A percentile compares a stretch with the other conserved stretches of the same genome.
These are phyloP conservation scores for Gymnoscelis rufifasciata DNA, from an alignment of 2,888 invertebrate genomes.

Conservation along the genomic window DNA sequence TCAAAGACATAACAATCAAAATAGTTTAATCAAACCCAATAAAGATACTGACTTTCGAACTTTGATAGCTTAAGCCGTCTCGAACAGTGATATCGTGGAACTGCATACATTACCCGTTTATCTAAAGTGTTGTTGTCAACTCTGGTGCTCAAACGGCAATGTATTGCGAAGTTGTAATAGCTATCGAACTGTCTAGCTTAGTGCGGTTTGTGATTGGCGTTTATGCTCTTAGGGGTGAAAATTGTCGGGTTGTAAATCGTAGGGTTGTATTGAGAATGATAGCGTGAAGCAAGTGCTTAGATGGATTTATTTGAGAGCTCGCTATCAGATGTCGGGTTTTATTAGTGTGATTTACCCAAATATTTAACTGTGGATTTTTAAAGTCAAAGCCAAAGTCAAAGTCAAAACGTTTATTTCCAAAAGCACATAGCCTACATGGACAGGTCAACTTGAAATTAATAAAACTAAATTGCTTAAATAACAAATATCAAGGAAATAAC, in stretches of 20 bases:
- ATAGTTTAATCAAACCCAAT: background rate
- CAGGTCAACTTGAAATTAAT: no score
- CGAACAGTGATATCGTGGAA: constrained; percentile 8
- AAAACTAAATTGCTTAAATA: no score
- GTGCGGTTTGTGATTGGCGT: constrained; percentile 19
- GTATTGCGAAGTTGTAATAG: constrained; percentile 21
- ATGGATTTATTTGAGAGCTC: no score
- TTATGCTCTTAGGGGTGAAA: constrained; percentile 11
- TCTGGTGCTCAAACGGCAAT: constrained; percentile 15
- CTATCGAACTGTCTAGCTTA: constrained; percentile 27
- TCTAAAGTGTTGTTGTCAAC: constrained; percentile 25
- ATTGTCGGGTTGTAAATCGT: no score
- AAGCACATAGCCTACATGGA: no score
- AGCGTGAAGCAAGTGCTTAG: background rate
- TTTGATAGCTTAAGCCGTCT: constrained; percentile 5
- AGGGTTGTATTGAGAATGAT: background rate
- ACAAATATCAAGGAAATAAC: no score
- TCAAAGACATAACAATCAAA: background rate
- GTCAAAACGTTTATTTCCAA: no score
- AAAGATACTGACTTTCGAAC: constrained; percentile 4
- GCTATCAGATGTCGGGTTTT: no score
- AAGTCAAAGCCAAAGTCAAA: no score
- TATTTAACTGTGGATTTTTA: no score
- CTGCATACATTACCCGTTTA: constrained; percentile 23
- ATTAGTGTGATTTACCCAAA: no score